These are phyloP conservation scores for Corynorhinus townsendii DNA, from an alignment of 2,113 vertebrate genomes.

Conservation along the genomic window DNA sequence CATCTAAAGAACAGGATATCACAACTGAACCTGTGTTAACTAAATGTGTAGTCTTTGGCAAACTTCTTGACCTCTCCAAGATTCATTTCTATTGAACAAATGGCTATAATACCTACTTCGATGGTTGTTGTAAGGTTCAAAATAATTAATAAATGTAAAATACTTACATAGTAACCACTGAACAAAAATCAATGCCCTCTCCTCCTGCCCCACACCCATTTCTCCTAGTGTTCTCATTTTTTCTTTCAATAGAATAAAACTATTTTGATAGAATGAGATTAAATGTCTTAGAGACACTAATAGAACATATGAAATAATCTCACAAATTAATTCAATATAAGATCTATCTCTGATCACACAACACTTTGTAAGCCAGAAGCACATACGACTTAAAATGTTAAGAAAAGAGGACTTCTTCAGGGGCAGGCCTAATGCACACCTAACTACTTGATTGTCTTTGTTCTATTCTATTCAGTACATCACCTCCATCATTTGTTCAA, in stretches of 20 bases:
- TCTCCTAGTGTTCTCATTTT: slow-evolving; percentile 10
- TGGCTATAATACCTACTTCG: neutral
- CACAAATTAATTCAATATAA: slow-evolving; percentile 40
- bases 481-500: neutral
- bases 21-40: neutral
- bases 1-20: neutral
- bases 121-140: neutral
- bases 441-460: neutral
- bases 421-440: neutral
- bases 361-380: neutral
- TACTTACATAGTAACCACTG: neutral
- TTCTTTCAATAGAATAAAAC: neutral
- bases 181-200: neutral
- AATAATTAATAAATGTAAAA: neutral
- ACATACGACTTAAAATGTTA: neutral
- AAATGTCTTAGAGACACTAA: neutral
- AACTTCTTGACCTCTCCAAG: neutral
- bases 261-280: slow-evolving; percentile 36
- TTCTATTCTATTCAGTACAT: neutral
- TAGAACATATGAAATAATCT: slow-evolving; percentile 33
- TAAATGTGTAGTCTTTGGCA: neutral
- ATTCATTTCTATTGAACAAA: neutral
- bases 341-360: neutral
- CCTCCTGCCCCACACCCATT: neutral
- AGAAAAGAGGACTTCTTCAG: neutral